A percentile compares a stretch with the other conserved stretches of the same genome.
These are phyloP conservation scores for Carcharodon carcharias DNA, from an alignment of 2,797 vertebrate genomes.

Conservation along the genomic window DNA sequence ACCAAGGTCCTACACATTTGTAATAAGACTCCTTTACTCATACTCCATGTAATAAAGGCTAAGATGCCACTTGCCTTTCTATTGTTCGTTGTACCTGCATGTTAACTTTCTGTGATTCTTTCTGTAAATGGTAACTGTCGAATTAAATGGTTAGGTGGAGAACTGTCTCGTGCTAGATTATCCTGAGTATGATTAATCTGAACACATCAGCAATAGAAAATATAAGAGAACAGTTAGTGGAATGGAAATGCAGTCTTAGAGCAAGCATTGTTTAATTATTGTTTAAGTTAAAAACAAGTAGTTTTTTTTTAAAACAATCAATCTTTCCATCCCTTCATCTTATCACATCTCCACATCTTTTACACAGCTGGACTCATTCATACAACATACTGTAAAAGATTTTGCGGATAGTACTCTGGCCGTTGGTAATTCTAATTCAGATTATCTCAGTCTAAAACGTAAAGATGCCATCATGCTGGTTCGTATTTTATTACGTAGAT, in stretches of 20 bases:
- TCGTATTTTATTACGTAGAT: neutral
- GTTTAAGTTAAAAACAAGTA: neutral
- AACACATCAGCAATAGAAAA: neutral
- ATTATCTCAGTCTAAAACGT: neutral
- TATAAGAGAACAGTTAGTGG: neutral
- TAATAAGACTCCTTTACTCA: neutral
- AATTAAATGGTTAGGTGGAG: neutral
- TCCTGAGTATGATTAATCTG: neutral
- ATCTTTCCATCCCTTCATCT: neutral
- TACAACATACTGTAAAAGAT: neutral
- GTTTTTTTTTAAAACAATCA: neutral
- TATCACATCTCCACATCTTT: neutral
- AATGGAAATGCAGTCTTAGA: neutral
- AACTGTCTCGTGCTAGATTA: neutral
- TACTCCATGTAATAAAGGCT: neutral
- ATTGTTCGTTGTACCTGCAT: neutral
- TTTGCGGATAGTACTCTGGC: neutral
- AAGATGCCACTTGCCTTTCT: neutral
- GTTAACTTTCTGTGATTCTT: neutral
- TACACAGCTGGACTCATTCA: neutral
- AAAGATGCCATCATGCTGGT: neutral
- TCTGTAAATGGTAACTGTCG: neutral
- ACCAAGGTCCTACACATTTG: neutral
- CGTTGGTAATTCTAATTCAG: neutral
- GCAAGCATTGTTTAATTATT: neutral